Base-by-base conservation (phyloP, 2,797 vertebrate genomes). In the Aselliscus stoliczkanus region DNA sequence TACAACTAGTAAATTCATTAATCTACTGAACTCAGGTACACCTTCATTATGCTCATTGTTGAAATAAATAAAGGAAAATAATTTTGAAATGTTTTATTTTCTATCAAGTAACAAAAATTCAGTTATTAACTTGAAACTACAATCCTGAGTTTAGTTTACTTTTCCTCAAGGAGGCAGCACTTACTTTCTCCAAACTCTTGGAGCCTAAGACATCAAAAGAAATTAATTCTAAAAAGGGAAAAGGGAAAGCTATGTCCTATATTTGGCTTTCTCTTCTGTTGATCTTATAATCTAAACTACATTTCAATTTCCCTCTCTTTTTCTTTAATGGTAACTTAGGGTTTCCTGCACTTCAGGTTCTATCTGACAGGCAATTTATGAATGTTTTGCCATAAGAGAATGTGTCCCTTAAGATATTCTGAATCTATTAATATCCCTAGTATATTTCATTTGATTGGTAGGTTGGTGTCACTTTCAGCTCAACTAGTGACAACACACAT, bases 61-160 rank as follows among this genome's bases (percentile, higher is more conserved):
- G 37, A 93, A 96, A 79, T 42, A 92, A 72, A 58, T 56, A 73
- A 87, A 60, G 27, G 14, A 67, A 92, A 92, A 62, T 65, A 88
- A 70, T 3, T 34, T 82, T 86, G 37, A 54, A 60, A 31, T 31
- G 7, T 42, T 85, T 70, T 64, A 70, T 70, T 58, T 95, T 67
- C 44, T 44, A 39, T 4, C 7, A n/a, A 56, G n/a, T 37, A 91
- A 88, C 11, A 82, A 81, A 90, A 65, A 83, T 13, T 31, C 1
- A 60, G n/a, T 52, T 69, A 76, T 80, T 87, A 80, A 64, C 27
- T 80, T 92, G n/a, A 29, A 76, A 62, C 34, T 20, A 72, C 10
- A 81, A 39, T 50, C 29, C 79, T 29, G 14, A 81, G 39, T 75
- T 84, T 85, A 76, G 8, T 64, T 82, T 89, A 42, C 75, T 77